Evolutionary conservation across 2,888 invertebrate genomes (phyloP).

Genomic region (Kryphioiulus occultus): DNA sequence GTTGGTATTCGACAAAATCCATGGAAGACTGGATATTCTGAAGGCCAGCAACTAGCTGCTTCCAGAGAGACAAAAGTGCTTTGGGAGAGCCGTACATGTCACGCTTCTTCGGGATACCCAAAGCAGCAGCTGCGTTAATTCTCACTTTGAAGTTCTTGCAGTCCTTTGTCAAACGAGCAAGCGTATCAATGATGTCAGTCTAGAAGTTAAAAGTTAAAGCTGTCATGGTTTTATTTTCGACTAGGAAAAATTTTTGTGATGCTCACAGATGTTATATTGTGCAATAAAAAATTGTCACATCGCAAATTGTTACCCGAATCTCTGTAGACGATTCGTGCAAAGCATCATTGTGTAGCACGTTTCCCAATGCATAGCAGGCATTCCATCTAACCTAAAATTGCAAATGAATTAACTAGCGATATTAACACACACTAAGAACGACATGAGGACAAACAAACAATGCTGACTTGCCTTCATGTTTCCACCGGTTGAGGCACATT

Average conservation of each 20-base stretch:
- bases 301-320: neutral
- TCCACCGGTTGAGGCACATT: constrained; percentile 73
- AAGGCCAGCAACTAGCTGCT: constrained; percentile 74
- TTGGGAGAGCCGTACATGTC: constrained; percentile 69
- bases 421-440: neutral
- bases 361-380: constrained; percentile 86
- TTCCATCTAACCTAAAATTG: constrained; percentile 78
- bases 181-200: constrained; percentile 71
- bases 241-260: too few species aligned
- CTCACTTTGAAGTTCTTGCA: constrained; percentile 89
- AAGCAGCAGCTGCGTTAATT: constrained; percentile 81
- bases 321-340: constrained; percentile 54
- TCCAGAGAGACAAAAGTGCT: constrained; percentile 73
- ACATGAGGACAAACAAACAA: neutral
- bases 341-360: constrained; percentile 70
- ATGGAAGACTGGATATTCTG: constrained; percentile 79
- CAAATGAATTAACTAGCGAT: neutral
- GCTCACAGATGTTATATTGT: too few species aligned
- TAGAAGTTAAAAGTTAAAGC: constrained; percentile 60
- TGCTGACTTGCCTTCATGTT: constrained; percentile 78
- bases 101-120: constrained; percentile 71
- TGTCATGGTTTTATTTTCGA: too few species aligned
- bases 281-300: neutral
- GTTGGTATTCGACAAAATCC: constrained; percentile 84
- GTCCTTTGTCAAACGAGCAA: constrained; percentile 73